Conservation (phyloP, 2,888 invertebrate species). For the Slavum lentiscoides region DNA sequence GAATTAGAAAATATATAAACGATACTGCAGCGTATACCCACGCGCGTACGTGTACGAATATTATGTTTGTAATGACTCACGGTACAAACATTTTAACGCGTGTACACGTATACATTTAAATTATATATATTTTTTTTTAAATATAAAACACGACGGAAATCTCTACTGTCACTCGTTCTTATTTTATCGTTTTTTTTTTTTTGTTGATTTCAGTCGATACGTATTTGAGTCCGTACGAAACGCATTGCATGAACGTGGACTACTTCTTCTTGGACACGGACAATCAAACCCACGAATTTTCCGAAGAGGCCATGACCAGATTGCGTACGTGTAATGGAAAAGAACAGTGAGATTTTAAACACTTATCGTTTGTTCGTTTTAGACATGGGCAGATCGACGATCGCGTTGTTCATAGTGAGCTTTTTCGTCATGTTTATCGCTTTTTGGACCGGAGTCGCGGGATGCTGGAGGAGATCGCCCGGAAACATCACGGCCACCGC, state of each 20-base stretch:
- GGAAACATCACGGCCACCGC: constrained; percentile 93
- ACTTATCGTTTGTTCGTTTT: neutral
- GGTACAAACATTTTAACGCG: too few species aligned
- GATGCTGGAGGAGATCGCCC: constrained; percentile 94
- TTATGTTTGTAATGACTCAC: too few species aligned
- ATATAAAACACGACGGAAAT: too few species aligned
- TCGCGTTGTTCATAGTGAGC: constrained; percentile 89
- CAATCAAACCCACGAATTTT: constrained; percentile 76
- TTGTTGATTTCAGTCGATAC: constrained; percentile 73
- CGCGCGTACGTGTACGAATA: too few species aligned
- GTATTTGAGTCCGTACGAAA: constrained; percentile 89
- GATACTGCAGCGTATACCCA: too few species aligned
- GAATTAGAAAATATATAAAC: too few species aligned
- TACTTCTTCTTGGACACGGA: constrained; percentile 90
- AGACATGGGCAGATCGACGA: constrained; percentile 89
- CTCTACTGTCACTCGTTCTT: too few species aligned
- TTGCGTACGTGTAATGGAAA: constrained; percentile 67
- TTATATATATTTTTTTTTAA: too few species aligned
- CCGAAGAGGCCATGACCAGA: constrained; percentile 83
- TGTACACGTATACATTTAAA: too few species aligned
- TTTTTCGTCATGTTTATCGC: constrained; percentile 90
- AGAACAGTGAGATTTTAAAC: neutral
- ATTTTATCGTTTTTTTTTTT: constrained; percentile 28
- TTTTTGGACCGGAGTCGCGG: constrained; percentile 93
- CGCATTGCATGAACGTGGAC: constrained; percentile 91